Base-by-base conservation (phyloP, 1,140 invertebrate genomes). In the Drosophila mauritiana region DNA sequence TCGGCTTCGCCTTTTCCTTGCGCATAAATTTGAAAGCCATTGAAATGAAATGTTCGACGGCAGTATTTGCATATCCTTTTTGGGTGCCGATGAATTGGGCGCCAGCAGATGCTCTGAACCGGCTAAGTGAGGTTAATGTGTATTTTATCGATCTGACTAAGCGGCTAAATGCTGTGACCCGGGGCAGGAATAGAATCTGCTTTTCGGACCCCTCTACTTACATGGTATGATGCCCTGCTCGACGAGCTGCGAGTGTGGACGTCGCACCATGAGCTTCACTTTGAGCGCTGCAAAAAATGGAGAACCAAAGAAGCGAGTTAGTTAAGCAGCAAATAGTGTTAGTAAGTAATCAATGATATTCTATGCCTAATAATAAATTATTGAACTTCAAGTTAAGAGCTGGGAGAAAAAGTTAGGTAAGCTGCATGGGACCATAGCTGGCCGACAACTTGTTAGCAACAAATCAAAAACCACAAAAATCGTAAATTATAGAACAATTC, bases 151-250 rank as follows among this genome's bases (percentile, higher is more conserved):
- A 82, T 82, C 59, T 64, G 63, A 57, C 68, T 70, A 70, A 68
- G 58, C 72, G 72, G 37, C 65, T 48, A 68, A 62, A 69, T 39
- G 15, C 56, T 36, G 31, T 45, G 37, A 63, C 43, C 63, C 34
- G 20, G 37, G 25, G 25, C 54, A 7, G 11, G 17, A 59, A 42
- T 15, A 13, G 12, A 40, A 59, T 42, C 54, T 42, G 43, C 27
- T 43, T 34, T 34, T 34, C 25, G 12, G 22, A 20, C 4, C n/a
- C 31, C 11, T 27, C 22, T 82, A 98, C 98, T 98, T 96, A 99
- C 98, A 96, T 92, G 98, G 98, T 95, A 99, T 97, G 90, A 99
- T 99, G 93, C 98, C 98, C 94, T 99, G 98, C 75, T 97, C 98
- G 75, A 99, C 97, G 68, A 99, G 94, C 93, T 99, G 97, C 93